Evolutionary conservation across 2,888 invertebrate genomes (phyloP).

Genomic region (Dichetophora obliterata): DNA sequence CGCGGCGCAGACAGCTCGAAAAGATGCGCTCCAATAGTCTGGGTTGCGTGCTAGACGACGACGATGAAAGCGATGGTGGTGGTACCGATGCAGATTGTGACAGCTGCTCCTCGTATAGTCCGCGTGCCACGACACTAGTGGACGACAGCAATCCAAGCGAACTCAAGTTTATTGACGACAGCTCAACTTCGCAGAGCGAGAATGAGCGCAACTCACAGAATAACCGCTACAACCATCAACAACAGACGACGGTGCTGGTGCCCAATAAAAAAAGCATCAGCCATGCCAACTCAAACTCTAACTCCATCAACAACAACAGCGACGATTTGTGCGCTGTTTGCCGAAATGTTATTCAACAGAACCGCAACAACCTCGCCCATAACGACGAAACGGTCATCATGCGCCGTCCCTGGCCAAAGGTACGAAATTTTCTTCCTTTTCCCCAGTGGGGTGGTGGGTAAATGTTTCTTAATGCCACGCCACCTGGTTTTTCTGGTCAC

Average conservation of each 20-base stretch:
- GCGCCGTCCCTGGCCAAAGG: slow-evolving; percentile 46
- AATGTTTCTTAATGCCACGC: too few relatives aligned
- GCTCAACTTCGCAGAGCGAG: slow-evolving; percentile 65
- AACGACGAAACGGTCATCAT: slow-evolving; percentile 51
- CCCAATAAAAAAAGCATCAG: slow-evolving; percentile 42
- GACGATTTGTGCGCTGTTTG: slow-evolving; percentile 64
- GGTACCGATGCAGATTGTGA: slow-evolving; percentile 44
- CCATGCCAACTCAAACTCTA: slow-evolving; percentile 40
- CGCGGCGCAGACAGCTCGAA: slow-evolving; percentile 45
- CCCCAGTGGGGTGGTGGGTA: background rate
- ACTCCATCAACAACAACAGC: slow-evolving; percentile 51
- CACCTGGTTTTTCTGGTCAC: too few relatives aligned
- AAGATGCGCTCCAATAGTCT: slow-evolving; percentile 61
- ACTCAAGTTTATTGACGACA: slow-evolving; percentile 67
- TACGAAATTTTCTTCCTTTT: slow-evolving; percentile 29
- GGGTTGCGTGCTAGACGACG: slow-evolving; percentile 63
- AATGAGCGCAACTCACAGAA: slow-evolving; percentile 59
- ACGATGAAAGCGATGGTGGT: slow-evolving; percentile 32
- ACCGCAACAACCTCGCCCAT: slow-evolving; percentile 62
- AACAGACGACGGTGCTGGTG: slow-evolving; percentile 39
- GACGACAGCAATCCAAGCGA: slow-evolving; percentile 55
- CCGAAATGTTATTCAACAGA: slow-evolving; percentile 61
- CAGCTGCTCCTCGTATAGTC: slow-evolving; percentile 37
- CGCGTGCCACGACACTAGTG: slow-evolving; percentile 44
- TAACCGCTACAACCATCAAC: slow-evolving; percentile 33